Evolutionary conservation across 2,888 invertebrate genomes (phyloP).

Genomic region (Eulithis prunata): DNA sequence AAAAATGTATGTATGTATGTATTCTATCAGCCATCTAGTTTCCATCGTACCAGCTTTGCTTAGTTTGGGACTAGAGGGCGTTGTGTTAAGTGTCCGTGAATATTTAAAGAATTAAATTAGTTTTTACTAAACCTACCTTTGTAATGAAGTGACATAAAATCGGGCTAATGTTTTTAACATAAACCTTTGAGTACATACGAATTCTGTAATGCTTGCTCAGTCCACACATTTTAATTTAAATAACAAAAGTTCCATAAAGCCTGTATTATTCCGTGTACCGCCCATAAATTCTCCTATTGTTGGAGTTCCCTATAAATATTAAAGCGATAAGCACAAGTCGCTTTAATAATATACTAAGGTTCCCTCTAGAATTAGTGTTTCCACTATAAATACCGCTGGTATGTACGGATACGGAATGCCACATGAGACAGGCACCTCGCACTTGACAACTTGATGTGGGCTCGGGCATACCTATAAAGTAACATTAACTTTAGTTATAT

Average conservation of each 20-base stretch:
- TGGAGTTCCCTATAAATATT: not conserved
- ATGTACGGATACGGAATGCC: conserved; percentile 13
- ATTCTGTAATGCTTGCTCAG: too few relatives aligned
- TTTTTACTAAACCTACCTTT: too few relatives aligned
- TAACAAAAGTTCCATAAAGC: not conserved
- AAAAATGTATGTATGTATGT: too few relatives aligned
- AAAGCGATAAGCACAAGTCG: conserved; percentile 10
- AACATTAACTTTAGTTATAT: too few relatives aligned
- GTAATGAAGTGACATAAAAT: too few relatives aligned
- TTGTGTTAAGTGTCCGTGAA: too few relatives aligned
- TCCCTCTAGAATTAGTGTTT: conserved; percentile 16
- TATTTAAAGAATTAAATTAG: too few relatives aligned
- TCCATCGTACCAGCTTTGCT: too few relatives aligned
- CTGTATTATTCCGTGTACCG: not conserved
- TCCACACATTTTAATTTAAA: not conserved
- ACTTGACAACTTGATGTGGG: conserved; percentile 26
- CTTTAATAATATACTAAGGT: conserved; percentile 17
- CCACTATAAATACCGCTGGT: conserved; percentile 15
- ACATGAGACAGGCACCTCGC: conserved; percentile 2
- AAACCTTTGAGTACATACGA: too few relatives aligned
- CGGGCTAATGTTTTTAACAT: too few relatives aligned
- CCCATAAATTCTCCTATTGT: conserved; percentile 17
- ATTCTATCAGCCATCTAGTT: too few relatives aligned
- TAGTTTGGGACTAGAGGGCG: too few relatives aligned
- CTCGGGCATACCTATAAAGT: not conserved